phyloP scores from a whole-genome alignment of 2,797 vertebrate genomes.

The Falco berigora region DNA sequence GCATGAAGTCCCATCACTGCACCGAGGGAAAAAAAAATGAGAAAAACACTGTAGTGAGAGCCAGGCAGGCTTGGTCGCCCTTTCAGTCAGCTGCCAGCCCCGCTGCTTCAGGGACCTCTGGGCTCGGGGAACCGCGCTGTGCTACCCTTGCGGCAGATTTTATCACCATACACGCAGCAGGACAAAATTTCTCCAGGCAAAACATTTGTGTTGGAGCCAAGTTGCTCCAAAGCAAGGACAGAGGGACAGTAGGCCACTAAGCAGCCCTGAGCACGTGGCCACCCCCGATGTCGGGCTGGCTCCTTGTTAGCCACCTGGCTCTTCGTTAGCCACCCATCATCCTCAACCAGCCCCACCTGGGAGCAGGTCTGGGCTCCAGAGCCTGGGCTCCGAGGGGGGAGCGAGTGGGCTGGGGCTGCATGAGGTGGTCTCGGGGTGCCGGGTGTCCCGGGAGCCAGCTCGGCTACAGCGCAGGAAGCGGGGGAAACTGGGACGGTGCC shows the following conservation, averaged over 20 bases:
- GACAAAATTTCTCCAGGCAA: neutral
- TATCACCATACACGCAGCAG: accelerated
- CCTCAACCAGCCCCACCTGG: neutral
- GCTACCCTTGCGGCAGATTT: accelerated
- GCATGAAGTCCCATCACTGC: accelerated
- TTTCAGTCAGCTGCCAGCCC: neutral
- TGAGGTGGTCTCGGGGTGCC: accelerated
- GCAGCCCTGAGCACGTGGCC: neutral
- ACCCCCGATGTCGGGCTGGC: neutral
- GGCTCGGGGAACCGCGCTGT: accelerated
- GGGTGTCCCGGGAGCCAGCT: neutral
- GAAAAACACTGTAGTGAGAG: accelerated
- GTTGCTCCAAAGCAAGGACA: neutral
- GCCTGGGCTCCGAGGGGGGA: accelerated
- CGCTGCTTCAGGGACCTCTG: neutral
- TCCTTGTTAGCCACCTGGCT: neutral
- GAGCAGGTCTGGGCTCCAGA: neutral
- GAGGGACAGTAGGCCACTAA: accelerated
- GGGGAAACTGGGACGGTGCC: accelerated
- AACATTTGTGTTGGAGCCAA: neutral
- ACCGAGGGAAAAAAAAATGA: accelerated
- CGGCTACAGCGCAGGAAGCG: accelerated
- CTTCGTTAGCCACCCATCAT: neutral
- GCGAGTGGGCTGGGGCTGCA: accelerated
- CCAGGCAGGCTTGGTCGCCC: neutral